Conservation (phyloP, 92 coral and sea anemone species). For the Porites cylindrica region DNA sequence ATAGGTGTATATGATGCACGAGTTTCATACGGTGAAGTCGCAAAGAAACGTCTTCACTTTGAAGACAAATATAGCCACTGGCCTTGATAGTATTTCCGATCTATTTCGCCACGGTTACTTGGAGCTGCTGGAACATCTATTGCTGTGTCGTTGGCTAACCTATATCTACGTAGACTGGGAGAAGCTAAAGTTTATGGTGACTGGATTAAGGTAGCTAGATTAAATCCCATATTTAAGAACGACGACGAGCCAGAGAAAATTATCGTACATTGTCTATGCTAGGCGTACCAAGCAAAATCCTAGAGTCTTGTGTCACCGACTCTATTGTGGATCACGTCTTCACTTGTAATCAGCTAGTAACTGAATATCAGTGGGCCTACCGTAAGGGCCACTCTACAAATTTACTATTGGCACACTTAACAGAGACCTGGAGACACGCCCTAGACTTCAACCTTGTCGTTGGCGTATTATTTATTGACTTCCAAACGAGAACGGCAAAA, state of each 20-base stretch:
- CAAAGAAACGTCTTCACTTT: constrained; percentile 8
- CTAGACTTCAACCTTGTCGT: constrained; percentile 37
- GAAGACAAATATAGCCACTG: constrained; percentile 22
- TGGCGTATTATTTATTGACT: constrained; percentile 34
- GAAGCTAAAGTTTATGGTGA: constrained; percentile 2
- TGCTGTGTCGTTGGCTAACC: constrained; percentile 24
- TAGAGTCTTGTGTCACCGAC: constrained; percentile 49
- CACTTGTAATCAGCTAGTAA: constrained; percentile 21
- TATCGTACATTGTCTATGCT: constrained; percentile 32
- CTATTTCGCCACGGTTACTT: constrained; percentile 15
- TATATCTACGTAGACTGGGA: constrained; percentile 25
- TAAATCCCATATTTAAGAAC: constrained; percentile 35
- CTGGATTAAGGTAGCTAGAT: constrained; percentile 63
- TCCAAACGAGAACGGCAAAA: constrained; percentile 3
- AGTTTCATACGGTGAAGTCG: constrained; percentile 9
- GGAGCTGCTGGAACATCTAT: constrained; percentile 45
- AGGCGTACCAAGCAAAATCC: constrained; percentile 47
- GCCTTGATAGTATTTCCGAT: constrained; percentile 34
- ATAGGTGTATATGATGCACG: constrained; percentile 1
- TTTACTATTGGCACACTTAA: constrained; percentile 32
- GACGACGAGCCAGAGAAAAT: constrained; percentile 43
- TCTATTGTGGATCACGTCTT: constrained; percentile 29
- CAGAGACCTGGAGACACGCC: constrained; percentile 60
- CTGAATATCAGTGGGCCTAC: constrained; percentile 31
- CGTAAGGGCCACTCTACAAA: constrained; percentile 45